Evolutionary conservation across 1,140 invertebrate genomes (phyloP).

Genomic region (Portunus trituberculatus): DNA sequence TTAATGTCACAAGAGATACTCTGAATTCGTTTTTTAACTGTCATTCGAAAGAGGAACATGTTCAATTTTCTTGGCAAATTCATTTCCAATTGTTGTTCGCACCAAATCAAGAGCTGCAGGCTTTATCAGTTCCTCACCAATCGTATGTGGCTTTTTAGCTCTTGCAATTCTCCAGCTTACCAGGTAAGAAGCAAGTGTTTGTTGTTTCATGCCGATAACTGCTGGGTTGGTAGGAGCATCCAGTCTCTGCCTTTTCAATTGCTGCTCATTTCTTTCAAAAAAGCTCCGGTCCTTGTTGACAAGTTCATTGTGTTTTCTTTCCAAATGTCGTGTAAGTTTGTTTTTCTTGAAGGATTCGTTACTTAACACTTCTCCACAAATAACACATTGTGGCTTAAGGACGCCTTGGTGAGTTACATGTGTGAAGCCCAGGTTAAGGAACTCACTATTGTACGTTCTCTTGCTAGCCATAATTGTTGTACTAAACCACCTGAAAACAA

Average conservation of each 20-base stretch:
- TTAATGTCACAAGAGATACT: conserved; percentile 41
- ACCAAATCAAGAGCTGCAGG: conserved; percentile 56
- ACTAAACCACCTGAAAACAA: too few relatives aligned
- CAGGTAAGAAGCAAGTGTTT: conserved; percentile 53
- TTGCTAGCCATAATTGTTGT: too few relatives aligned
- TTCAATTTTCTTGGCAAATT: conserved; percentile 48
- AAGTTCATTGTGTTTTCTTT: neutral
- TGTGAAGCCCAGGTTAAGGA: too few relatives aligned
- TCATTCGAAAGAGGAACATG: conserved; percentile 36
- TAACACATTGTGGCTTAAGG: conserved; percentile 30
- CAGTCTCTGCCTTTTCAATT: conserved; percentile 53
- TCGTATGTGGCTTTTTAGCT: conserved; percentile 48
- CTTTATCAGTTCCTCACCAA: conserved; percentile 53
- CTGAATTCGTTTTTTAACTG: conserved; percentile 53
- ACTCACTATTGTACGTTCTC: too few relatives aligned
- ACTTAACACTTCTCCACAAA: conserved; percentile 56
- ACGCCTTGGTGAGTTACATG: too few relatives aligned
- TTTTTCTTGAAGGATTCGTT: conserved; percentile 56
- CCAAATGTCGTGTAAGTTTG: conserved; percentile 45
- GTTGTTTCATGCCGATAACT: conserved; percentile 29
- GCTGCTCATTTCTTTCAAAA: conserved; percentile 35
- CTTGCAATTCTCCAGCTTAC: conserved; percentile 54
- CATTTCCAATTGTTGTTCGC: conserved; percentile 44
- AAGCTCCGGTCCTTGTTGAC: neutral
- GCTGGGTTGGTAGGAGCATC: conserved; percentile 61